phyloP scores from a whole-genome alignment of 2,113 vertebrate species.

The Limnothrissa miodon region DNA sequence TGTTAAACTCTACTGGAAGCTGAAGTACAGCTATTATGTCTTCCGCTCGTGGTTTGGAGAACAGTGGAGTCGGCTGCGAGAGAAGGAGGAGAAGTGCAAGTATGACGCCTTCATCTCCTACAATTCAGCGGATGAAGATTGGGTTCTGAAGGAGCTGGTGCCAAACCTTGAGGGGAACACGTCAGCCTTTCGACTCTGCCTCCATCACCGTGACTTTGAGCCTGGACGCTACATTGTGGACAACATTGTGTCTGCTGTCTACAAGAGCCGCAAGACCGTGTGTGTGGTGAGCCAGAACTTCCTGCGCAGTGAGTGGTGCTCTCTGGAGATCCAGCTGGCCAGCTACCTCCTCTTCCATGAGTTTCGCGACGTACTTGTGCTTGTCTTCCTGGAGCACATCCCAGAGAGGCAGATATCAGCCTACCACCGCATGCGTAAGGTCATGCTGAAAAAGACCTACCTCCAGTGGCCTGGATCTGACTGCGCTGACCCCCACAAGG shows the following conservation, averaged over 20 bases:
- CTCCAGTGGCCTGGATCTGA: conserved; percentile 76
- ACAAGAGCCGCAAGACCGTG: conserved; percentile 80
- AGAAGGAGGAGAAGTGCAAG: conserved; percentile 68
- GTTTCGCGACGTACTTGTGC: conserved; percentile 79
- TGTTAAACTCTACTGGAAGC: conserved; percentile 73
- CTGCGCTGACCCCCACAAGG: conserved; percentile 59
- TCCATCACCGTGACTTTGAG: conserved; percentile 86
- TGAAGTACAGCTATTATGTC: conserved; percentile 79
- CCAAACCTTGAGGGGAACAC: conserved; percentile 71
- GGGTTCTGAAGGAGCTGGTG: conserved; percentile 77
- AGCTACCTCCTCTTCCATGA: conserved; percentile 85
- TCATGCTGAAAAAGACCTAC: conserved; percentile 82
- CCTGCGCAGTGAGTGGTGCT: conserved; percentile 80
- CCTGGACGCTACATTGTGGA: conserved; percentile 78
- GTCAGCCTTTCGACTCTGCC: conserved; percentile 75
- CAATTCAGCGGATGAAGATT: conserved; percentile 76
- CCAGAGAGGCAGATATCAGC: conserved; percentile 73
- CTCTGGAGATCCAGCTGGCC: conserved; percentile 83
- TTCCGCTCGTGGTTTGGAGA: conserved; percentile 75
- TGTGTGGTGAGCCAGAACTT: conserved; percentile 82
- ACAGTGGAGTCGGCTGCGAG: conserved; percentile 72
- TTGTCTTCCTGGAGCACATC: conserved; percentile 80
- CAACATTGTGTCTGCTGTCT: conserved; percentile 83
- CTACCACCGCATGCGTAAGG: conserved; percentile 82
- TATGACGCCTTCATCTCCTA: conserved; percentile 89